Percentiles rank a stretch among this genome's conserved stretches.
phyloP scores from a whole-genome alignment of 2,888 invertebrate species.

The Trichopoda pennipes region DNA sequence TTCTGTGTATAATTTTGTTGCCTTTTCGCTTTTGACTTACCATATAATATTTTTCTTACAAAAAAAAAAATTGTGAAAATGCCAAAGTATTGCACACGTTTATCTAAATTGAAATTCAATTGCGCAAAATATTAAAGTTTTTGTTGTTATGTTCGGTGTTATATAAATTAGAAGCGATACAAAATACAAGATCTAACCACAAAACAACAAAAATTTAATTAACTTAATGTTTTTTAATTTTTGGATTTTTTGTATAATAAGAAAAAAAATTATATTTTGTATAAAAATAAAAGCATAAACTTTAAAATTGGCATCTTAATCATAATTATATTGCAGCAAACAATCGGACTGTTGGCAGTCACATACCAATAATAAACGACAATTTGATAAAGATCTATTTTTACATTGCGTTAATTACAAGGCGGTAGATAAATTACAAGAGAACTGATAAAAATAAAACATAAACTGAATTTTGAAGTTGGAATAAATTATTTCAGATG shows the following conservation, averaged over 20 bases:
- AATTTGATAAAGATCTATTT: constrained; percentile 67
- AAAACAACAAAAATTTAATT: constrained; percentile 63
- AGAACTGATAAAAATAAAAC: constrained; percentile 26
- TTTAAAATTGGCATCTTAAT: constrained; percentile 67
- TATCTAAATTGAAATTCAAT: constrained; percentile 68
- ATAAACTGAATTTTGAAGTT: constrained; percentile 43
- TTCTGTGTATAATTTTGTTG: constrained; percentile 29
- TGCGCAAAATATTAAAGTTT: constrained; percentile 58
- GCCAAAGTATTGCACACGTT: constrained; percentile 68
- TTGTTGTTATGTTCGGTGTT: constrained; percentile 37
- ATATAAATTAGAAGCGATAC: constrained; percentile 43
- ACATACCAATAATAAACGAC: constrained; percentile 65
- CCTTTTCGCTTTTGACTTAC: constrained; percentile 13
- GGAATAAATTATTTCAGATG: constrained; percentile 45
- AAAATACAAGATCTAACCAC: constrained; percentile 47
- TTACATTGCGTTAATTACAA: constrained; percentile 64
- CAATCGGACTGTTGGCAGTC: constrained; percentile 27
- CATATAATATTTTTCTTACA: constrained; percentile 37
- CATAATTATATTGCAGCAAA: constrained; percentile 59
- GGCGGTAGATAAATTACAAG: constrained; percentile 64
- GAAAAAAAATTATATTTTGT: constrained; percentile 6
- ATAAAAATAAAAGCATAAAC: constrained; percentile 47
- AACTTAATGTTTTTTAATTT: constrained; percentile 53
- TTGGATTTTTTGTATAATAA: neutral
- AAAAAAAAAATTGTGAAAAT: constrained; percentile 60